Conservation (phyloP, 2,888 invertebrate species). For the Erannis defoliaria region DNA sequence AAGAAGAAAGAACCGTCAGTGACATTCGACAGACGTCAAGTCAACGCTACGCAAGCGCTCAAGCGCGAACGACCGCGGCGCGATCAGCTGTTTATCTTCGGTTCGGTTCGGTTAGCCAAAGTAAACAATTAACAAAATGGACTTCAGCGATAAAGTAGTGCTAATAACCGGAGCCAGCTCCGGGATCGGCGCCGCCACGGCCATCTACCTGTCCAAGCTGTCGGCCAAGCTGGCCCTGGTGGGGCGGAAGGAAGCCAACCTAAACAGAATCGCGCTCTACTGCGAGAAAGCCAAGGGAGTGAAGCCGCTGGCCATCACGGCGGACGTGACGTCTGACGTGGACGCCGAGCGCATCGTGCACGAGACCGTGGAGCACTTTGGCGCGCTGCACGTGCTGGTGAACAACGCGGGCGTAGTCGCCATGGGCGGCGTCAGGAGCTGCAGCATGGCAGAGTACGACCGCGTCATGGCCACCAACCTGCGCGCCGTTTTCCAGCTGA, state of each 20-base stretch:
- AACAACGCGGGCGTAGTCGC: conserved; percentile 95
- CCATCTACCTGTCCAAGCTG: conserved; percentile 88
- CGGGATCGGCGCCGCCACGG: conserved; percentile 91
- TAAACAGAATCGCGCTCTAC: conserved; percentile 73
- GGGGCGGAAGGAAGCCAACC: conserved; percentile 79
- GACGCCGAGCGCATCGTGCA: conserved; percentile 89
- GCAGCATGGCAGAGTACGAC: conserved; percentile 93
- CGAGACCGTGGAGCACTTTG: conserved; percentile 89
- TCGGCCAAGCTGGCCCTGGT: conserved; percentile 88
- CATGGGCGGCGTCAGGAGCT: conserved; percentile 92
- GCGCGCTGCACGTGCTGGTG: conserved; percentile 91
- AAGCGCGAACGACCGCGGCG: not conserved
- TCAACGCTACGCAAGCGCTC: no score
- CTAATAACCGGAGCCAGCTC: conserved; percentile 91
- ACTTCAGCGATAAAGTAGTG: conserved; percentile 87
- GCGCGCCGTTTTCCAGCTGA: conserved; percentile 92
- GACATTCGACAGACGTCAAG: no score
- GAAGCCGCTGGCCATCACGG: conserved; percentile 86
- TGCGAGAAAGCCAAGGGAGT: conserved; percentile 85
- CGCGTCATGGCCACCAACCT: conserved; percentile 95
- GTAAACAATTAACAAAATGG: conserved; percentile 68
- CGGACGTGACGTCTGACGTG: conserved; percentile 89
- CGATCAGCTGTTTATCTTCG: conserved; percentile 50
- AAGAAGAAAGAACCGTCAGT: no score
- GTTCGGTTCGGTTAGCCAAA: conserved; percentile 32